A percentile compares a stretch with the other conserved stretches of the same genome.
These are phyloP conservation scores for Hydroisotoma schaefferi DNA, from an alignment of 2,888 invertebrate species.

Conservation along the genomic window DNA sequence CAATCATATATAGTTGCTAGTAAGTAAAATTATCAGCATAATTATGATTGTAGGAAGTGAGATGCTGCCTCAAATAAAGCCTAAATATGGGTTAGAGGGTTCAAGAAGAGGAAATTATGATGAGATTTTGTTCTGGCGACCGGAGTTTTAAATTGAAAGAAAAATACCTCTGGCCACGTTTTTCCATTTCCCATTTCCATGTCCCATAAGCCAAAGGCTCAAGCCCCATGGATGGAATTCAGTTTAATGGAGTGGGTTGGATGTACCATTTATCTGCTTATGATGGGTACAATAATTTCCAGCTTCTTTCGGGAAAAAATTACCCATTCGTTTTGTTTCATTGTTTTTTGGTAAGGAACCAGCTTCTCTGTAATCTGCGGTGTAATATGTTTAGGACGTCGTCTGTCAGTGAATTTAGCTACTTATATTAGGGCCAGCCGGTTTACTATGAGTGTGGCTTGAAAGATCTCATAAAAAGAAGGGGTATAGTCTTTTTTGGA, in stretches of 20 bases:
- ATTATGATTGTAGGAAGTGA: no score
- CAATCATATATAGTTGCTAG: no score
- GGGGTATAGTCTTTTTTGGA: neutral
- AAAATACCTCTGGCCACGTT: slow-evolving; percentile 1
- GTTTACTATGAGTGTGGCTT: no score
- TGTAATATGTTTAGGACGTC: no score
- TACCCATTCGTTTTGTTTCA: neutral
- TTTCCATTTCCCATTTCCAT: neutral
- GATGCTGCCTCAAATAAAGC: slow-evolving; percentile 17
- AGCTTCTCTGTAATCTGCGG: slow-evolving; percentile 5
- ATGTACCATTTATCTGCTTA: slow-evolving; percentile 3
- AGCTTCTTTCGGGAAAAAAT: neutral
- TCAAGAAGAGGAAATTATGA: slow-evolving; percentile 16
- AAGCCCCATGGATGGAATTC: neutral
- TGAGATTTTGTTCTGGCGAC: neutral
- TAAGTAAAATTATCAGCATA: no score
- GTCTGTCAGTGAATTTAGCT: neutral
- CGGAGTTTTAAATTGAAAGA: neutral
- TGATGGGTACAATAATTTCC: neutral
- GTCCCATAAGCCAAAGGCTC: no score
- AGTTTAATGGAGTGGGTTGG: slow-evolving; percentile 1
- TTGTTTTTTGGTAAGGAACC: neutral
- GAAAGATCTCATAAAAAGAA: no score
- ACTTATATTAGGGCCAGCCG: neutral
- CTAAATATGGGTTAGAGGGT: slow-evolving; percentile 14